Evolutionary conservation across 2,113 vertebrate species (phyloP).

Genomic region (Taxidea taxus): DNA sequence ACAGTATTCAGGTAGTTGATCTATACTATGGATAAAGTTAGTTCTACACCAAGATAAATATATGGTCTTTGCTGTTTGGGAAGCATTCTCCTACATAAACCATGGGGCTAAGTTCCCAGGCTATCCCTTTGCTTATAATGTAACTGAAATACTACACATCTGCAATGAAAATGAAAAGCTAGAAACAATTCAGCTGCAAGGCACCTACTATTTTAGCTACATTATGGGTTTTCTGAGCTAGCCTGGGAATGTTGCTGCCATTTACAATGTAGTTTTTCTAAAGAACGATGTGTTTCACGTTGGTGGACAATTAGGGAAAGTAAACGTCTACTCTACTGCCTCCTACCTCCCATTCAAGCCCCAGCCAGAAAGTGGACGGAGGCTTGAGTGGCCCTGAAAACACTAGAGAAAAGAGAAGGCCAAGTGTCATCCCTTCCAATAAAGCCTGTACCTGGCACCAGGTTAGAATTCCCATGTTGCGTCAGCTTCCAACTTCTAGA

Average conservation of each 20-base stretch:
- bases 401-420: not conserved
- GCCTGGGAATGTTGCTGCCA: not conserved
- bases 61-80: not conserved
- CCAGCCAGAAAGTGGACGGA: not conserved
- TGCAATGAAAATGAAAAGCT: slow-evolving; percentile 24
- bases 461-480: not conserved
- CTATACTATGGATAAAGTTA: not conserved
- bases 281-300: not conserved
- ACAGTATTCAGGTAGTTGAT: not conserved
- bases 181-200: slow-evolving; percentile 16
- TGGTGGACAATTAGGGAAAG: not conserved
- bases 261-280: not conserved
- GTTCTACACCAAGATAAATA: slow-evolving; percentile 11
- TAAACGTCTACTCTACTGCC: not conserved
- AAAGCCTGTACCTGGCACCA: not conserved
- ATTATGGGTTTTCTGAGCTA: not conserved
- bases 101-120: slow-evolving; percentile 12
- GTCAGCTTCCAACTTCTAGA: not conserved
- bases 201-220: not conserved
- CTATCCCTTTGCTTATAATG: not conserved
- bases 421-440: not conserved
- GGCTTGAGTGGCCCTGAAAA: not conserved
- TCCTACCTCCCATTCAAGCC: not conserved
- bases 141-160: not conserved
- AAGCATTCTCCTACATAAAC: not conserved